phyloP scores from a whole-genome alignment of 23 tunicate species.

The Phallusia fumigata region DNA sequence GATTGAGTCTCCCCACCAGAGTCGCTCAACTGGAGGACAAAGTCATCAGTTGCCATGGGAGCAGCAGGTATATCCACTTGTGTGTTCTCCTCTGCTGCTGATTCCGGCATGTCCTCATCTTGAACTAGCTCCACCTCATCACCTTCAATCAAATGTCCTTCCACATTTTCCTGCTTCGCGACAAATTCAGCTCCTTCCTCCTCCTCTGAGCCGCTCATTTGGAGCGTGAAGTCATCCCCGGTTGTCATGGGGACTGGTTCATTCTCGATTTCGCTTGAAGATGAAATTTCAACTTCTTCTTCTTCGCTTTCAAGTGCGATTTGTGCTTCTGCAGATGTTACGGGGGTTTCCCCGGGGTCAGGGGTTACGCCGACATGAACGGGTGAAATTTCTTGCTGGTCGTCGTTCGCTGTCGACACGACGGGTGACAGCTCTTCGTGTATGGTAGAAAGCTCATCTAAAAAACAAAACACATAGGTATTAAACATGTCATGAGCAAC shows the following conservation, averaged over 20 bases:
- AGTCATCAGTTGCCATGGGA: not conserved
- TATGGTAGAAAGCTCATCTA: too few species aligned
- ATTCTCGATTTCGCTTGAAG: not conserved
- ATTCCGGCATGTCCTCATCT: not conserved
- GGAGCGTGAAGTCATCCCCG: not conserved
- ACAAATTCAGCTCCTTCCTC: not conserved
- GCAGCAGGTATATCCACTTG: not conserved
- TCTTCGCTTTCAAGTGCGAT: not conserved
- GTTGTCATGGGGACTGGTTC: not conserved
- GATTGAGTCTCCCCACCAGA: not conserved
- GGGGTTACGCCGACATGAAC: too few species aligned
- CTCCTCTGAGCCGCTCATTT: constrained; percentile 5
- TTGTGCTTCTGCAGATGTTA: not conserved
- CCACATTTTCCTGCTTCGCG: not conserved
- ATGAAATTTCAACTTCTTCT: not conserved
- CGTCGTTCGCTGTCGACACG: too few species aligned
- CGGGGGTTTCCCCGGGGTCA: too few species aligned
- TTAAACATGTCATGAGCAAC: too few species aligned
- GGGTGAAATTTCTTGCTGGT: too few species aligned
- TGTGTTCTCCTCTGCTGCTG: not conserved
- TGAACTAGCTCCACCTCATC: not conserved
- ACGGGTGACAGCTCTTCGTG: too few species aligned
- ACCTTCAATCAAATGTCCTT: not conserved
- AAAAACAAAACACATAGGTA: too few species aligned
- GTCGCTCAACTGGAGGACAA: not conserved